Conservation (phyloP, 2,888 invertebrate genomes). For the Dione juno region DNA sequence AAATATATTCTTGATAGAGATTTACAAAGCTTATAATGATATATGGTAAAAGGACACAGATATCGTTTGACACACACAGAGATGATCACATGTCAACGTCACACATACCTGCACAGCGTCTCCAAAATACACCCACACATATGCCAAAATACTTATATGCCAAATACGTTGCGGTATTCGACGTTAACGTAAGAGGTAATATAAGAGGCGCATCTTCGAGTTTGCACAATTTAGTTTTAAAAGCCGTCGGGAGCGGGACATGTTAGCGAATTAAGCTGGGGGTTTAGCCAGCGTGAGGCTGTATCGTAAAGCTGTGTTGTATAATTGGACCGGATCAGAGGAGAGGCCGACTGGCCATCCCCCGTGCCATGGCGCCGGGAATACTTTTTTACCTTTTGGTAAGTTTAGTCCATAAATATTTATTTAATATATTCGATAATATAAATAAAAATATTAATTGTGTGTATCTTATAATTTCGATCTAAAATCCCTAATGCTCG, state of each 20-base stretch:
- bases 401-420: slow-evolving; percentile 51
- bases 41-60: slow-evolving; percentile 56
- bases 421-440: background rate
- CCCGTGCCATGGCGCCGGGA: slow-evolving; percentile 80
- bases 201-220: slow-evolving; percentile 82
- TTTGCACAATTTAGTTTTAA: slow-evolving; percentile 82
- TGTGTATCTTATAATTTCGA: background rate
- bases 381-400: slow-evolving; percentile 71
- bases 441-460: background rate
- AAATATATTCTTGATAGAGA: slow-evolving; percentile 2
- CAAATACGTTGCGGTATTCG: slow-evolving; percentile 81
- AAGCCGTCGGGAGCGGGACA: slow-evolving; percentile 78
- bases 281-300: slow-evolving; percentile 61
- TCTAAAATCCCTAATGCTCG: too few species aligned
- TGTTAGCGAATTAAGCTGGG: slow-evolving; percentile 70
- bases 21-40: slow-evolving; percentile 26
- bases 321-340: slow-evolving; percentile 53
- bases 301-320: slow-evolving; percentile 55
- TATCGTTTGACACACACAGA: slow-evolving; percentile 37
- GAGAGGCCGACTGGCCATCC: slow-evolving; percentile 64
- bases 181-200: slow-evolving; percentile 81
- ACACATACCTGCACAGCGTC: slow-evolving; percentile 55
- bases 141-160: slow-evolving; percentile 64
- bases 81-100: slow-evolving; percentile 55
- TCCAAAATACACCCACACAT: slow-evolving; percentile 73